Conservation (phyloP, 30 jellyfish, hydroid and myxozoan genomes). For the Cassiopea andromeda region DNA sequence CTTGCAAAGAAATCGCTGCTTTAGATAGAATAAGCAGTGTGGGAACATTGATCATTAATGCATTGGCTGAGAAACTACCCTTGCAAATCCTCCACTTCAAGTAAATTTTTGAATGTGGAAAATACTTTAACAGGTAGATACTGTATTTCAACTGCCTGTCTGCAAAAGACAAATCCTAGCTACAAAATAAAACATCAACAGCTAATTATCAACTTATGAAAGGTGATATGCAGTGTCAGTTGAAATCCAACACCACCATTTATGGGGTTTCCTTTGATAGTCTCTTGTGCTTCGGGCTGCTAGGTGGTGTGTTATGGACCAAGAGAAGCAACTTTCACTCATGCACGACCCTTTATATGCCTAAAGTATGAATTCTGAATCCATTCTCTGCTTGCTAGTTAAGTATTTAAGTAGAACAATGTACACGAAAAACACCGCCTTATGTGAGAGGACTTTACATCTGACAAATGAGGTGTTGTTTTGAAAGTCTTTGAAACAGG, state of each 20-base stretch:
- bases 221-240: neutral
- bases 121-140: no score
- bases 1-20: no score
- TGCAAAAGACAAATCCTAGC: neutral
- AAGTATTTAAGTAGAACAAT: slow-evolving; percentile 6
- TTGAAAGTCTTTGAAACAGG: slow-evolving; percentile 23
- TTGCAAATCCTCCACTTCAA: no score
- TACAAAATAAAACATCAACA: neutral
- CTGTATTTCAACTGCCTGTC: neutral
- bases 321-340: no score
- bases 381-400: neutral
- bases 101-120: no score
- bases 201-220: slow-evolving; percentile 19
- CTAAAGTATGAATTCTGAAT: neutral
- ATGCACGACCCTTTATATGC: neutral
- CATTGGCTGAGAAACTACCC: no score
- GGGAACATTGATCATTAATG: no score
- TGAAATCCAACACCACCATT: neutral
- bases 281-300: neutral
- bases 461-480: slow-evolving; percentile 64
- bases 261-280: neutral
- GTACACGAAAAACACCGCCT: slow-evolving; percentile 52
- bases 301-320: no score
- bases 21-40: no score
- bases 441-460: slow-evolving; percentile 13